phyloP scores from a whole-genome alignment of 2,797 vertebrate species.

The Smutsia temminckii region DNA sequence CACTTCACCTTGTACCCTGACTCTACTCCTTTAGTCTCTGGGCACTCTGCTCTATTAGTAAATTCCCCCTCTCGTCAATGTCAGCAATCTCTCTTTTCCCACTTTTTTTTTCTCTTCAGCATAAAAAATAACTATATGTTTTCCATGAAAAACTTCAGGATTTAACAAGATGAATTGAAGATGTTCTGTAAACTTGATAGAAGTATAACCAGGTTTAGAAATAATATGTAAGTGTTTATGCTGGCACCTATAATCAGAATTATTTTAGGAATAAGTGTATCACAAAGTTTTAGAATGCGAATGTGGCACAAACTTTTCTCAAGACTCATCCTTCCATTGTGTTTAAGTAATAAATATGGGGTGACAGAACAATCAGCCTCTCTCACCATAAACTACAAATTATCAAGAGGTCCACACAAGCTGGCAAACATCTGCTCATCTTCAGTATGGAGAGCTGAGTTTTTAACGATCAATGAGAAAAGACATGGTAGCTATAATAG shows the following conservation, averaged over 20 bases:
- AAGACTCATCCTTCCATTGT: not conserved
- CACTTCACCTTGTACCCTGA: not conserved
- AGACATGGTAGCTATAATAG: not conserved
- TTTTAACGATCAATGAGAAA: not conserved
- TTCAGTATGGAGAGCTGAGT: not conserved
- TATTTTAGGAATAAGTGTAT: not conserved
- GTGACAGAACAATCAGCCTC: not conserved
- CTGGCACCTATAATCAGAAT: not conserved
- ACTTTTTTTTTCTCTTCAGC: not conserved
- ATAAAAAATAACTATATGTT: not conserved
- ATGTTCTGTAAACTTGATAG: not conserved
- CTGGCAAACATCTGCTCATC: not conserved
- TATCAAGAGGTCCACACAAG: not conserved
- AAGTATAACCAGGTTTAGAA: not conserved
- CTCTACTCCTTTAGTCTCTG: not conserved
- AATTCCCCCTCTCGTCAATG: not conserved
- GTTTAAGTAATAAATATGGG: not conserved
- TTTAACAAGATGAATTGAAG: not conserved
- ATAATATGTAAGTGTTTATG: not conserved
- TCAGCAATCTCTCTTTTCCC: not conserved
- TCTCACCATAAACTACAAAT: not conserved
- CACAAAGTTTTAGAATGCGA: not conserved
- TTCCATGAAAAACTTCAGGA: not conserved
- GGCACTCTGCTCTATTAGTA: not conserved
- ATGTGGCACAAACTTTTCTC: not conserved